Evolutionary conservation across 2,888 invertebrate species (phyloP).

Genomic region (Synanthedon tipuliformis): DNA sequence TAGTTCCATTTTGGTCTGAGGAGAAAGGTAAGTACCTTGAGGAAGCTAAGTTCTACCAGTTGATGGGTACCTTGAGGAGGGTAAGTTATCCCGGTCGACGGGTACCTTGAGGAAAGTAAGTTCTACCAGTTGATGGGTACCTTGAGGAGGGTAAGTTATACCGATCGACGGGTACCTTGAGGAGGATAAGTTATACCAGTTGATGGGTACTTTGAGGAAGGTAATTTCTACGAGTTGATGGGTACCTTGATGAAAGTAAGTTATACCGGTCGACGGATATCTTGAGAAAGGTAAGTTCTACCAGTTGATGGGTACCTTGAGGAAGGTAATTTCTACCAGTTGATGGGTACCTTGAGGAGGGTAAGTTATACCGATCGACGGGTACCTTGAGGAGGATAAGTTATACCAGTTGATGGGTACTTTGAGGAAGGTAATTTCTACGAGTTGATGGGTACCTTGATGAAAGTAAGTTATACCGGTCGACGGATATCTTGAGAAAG

Average conservation of each 20-base stretch:
- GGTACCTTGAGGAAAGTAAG: no score
- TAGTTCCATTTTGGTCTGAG: no score
- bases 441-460: no score
- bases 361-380: slow-evolving; percentile 41
- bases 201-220: slow-evolving; percentile 84
- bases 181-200: not conserved
- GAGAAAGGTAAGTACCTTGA: no score
- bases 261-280: slow-evolving; percentile 44
- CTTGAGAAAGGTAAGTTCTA: slow-evolving; percentile 83
- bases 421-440: slow-evolving; percentile 83
- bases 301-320: no score
- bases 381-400: no score
- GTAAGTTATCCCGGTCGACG: no score
- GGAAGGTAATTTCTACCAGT: not conserved
- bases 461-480: not conserved
- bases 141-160: slow-evolving; percentile 83
- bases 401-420: slow-evolving; percentile 44
- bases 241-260: no score
- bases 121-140: slow-evolving; percentile 44
- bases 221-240: slow-evolving; percentile 41
- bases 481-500: slow-evolving; percentile 84
- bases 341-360: slow-evolving; percentile 84
- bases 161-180: no score
- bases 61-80: no score
- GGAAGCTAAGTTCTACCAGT: no score